A percentile compares a stretch with the other conserved stretches of the same genome.
Conservation (phyloP, 2,113 vertebrate genomes). For the Tragelaphus scriptus region DNA sequence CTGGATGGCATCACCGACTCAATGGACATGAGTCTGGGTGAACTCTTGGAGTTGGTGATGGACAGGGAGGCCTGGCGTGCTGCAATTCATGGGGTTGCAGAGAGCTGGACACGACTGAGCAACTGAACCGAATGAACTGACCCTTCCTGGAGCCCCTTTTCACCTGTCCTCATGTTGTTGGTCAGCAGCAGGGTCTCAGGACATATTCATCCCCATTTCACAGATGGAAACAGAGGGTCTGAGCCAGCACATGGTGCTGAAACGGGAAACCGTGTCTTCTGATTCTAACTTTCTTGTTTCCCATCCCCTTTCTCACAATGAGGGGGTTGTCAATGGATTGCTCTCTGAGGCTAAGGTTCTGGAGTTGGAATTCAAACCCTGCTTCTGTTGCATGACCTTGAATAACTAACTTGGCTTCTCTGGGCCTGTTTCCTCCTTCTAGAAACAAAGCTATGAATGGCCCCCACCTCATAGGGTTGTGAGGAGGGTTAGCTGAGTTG, state of each 20-base stretch:
- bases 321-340: rapidly evolving
- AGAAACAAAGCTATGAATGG: not conserved
- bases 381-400: not conserved
- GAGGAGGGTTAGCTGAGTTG: not conserved
- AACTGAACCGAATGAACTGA: too few relatives aligned
- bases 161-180: not conserved
- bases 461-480: rapidly evolving
- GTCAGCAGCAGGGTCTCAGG: not conserved
- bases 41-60: too few relatives aligned
- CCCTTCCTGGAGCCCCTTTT: not conserved
- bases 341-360: not conserved
- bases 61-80: too few relatives aligned
- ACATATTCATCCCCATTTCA: not conserved
- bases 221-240: not conserved
- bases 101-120: too few relatives aligned
- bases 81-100: too few relatives aligned
- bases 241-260: not conserved
- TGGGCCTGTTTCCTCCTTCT: not conserved
- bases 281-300: not conserved
- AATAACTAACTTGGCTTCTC: not conserved
- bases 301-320: not conserved
- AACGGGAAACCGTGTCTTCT: not conserved
- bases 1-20: too few relatives aligned
- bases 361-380: not conserved
- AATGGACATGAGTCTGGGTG: too few relatives aligned